Percentiles rank a stretch among this genome's conserved stretches.
These are phyloP conservation scores for Gymnobelideus leadbeateri DNA, from an alignment of 2,113 vertebrate genomes.

Conservation along the genomic window DNA sequence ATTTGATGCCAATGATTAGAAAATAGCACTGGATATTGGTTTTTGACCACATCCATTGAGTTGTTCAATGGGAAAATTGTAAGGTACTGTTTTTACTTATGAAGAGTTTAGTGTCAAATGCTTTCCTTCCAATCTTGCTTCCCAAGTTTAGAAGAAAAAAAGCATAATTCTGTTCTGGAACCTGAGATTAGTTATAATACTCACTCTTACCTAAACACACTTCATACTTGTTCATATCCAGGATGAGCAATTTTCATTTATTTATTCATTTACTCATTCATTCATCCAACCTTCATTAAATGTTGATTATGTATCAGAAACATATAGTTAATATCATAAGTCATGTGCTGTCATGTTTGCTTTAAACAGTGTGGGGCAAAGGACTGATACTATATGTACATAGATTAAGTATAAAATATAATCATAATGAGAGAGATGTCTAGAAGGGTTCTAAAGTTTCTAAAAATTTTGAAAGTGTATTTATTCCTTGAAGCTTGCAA, in stretches of 20 bases:
- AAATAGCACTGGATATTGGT: constrained; percentile 47
- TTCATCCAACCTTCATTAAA: neutral
- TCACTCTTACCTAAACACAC: neutral
- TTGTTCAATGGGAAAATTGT: constrained; percentile 58
- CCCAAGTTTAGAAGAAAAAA: constrained; percentile 51
- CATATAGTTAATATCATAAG: neutral
- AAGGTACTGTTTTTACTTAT: constrained; percentile 66
- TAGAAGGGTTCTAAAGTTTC: neutral
- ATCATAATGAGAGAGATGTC: neutral
- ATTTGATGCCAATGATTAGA: constrained; percentile 40
- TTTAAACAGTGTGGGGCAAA: neutral
- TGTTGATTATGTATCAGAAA: neutral
- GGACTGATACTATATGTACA: neutral
- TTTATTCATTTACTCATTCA: constrained; percentile 4
- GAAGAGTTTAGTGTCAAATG: constrained; percentile 57
- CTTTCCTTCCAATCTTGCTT: neutral
- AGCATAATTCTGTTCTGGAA: neutral
- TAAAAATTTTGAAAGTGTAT: neutral
- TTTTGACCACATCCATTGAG: constrained; percentile 65
- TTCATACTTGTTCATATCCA: neutral
- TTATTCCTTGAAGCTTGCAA: neutral
- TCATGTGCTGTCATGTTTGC: neutral
- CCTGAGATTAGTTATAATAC: neutral
- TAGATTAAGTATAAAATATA: neutral
- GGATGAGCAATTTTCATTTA: neutral